These are phyloP conservation scores for Apodemia hepburni DNA, from an alignment of 2,888 invertebrate species.

Conservation along the genomic window DNA sequence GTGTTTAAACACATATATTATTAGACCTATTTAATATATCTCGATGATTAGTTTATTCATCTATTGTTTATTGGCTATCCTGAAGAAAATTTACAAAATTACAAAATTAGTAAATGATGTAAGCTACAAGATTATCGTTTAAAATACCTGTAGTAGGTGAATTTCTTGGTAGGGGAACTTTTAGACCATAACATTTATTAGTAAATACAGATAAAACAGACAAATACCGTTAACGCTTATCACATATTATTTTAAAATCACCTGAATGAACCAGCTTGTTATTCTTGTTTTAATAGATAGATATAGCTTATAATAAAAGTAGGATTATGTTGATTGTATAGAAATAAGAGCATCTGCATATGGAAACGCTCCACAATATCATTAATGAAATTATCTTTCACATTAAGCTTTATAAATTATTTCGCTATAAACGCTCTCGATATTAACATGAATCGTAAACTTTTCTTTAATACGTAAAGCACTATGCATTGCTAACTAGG, in stretches of 20 bases:
- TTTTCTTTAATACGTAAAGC: slow-evolving; percentile 53
- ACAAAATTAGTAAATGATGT: neutral
- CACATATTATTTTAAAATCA: neutral
- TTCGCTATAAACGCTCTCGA: slow-evolving; percentile 45
- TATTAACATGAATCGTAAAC: slow-evolving; percentile 55
- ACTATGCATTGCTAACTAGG: slow-evolving; percentile 45
- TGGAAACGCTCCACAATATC: neutral
- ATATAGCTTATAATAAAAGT: slow-evolving; percentile 1
- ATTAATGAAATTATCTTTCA: slow-evolving; percentile 38
- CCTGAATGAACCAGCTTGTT: neutral
- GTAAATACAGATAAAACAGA: neutral
- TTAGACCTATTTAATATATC: neutral
- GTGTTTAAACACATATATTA: no score
- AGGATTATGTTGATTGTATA: neutral
- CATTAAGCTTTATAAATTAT: slow-evolving; percentile 45
- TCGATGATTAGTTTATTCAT: neutral
- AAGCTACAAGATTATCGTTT: neutral
- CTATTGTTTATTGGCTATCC: neutral
- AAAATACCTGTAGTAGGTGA: neutral
- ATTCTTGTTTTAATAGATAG: neutral
- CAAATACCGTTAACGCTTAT: neutral
- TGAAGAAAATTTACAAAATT: neutral
- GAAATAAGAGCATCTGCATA: slow-evolving; percentile 8
- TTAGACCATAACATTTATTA: neutral
- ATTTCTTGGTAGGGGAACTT: neutral